A percentile compares a stretch with the other conserved stretches of the same genome.
phyloP scores from a whole-genome alignment of 1,140 invertebrate species.

The Melipona quadrifasciata region DNA sequence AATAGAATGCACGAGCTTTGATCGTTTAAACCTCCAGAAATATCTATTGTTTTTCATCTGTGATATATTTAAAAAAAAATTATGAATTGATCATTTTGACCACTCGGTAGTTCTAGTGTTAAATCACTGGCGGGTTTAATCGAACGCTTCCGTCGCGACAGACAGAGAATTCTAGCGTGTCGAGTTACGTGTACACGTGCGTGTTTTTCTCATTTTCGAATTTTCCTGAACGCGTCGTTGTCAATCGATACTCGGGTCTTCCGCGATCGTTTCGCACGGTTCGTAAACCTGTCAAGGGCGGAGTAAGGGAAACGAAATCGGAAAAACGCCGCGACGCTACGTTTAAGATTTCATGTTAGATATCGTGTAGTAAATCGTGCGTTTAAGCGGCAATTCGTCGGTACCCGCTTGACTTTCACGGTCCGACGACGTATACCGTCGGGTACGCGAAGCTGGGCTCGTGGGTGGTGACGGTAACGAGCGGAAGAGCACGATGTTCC shows the following conservation, averaged over 20 bases:
- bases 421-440: conserved; percentile 22
- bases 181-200: background rate
- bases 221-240: background rate
- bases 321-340: background rate
- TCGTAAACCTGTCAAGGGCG: background rate
- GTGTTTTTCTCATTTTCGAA: no score
- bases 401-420: conserved; percentile 48
- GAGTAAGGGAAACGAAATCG: background rate
- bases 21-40: no score
- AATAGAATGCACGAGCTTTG: no score
- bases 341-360: background rate
- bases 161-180: background rate
- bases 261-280: conserved; percentile 3
- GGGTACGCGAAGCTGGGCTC: conserved; percentile 10
- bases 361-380: background rate
- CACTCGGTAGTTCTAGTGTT: no score
- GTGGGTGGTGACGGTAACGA: conserved; percentile 35
- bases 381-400: conserved; percentile 2
- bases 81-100: no score
- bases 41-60: no score
- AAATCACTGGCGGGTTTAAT: background rate
- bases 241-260: background rate
- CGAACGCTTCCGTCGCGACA: background rate
- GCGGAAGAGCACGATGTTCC: conserved; percentile 48
- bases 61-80: no score